These are phyloP conservation scores for Dipodomys merriami DNA, from an alignment of 2,113 vertebrate species.

Conservation along the genomic window DNA sequence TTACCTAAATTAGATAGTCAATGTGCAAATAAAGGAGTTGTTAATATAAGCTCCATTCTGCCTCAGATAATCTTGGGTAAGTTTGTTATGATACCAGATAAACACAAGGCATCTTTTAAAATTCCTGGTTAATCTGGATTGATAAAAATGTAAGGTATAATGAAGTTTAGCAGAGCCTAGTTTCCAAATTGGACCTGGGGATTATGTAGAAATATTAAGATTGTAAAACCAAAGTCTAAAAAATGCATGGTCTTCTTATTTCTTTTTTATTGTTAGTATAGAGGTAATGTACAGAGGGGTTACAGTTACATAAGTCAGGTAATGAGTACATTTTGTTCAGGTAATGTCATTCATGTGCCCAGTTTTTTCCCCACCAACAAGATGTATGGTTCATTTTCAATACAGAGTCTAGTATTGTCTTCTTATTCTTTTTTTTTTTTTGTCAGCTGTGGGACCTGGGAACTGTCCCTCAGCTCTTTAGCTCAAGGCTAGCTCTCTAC, in stretches of 20 bases:
- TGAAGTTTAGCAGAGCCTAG: background rate
- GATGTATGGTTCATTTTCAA: too few species aligned
- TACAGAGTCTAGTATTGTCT: background rate
- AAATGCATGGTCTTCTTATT: background rate
- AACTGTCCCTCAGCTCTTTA: too few species aligned
- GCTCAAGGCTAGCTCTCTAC: too few species aligned
- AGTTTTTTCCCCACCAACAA: too few species aligned
- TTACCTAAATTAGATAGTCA: background rate
- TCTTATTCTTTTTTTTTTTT: background rate
- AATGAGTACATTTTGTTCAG: too few species aligned
- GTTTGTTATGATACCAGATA: background rate
- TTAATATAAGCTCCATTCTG: background rate
- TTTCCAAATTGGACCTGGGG: background rate
- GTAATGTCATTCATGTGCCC: too few species aligned
- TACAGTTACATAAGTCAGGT: too few species aligned
- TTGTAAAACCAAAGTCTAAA: background rate
- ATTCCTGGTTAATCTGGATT: conserved; percentile 23
- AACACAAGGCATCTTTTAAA: background rate
- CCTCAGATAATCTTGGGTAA: background rate
- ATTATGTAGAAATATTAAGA: background rate
- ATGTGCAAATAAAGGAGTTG: background rate
- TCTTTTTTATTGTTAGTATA: background rate
- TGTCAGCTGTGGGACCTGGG: too few species aligned
- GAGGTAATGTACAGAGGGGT: too few species aligned
- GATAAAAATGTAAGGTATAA: background rate